Base-by-base conservation (phyloP, 2,113 vertebrate species). In the Strix aluco region DNA sequence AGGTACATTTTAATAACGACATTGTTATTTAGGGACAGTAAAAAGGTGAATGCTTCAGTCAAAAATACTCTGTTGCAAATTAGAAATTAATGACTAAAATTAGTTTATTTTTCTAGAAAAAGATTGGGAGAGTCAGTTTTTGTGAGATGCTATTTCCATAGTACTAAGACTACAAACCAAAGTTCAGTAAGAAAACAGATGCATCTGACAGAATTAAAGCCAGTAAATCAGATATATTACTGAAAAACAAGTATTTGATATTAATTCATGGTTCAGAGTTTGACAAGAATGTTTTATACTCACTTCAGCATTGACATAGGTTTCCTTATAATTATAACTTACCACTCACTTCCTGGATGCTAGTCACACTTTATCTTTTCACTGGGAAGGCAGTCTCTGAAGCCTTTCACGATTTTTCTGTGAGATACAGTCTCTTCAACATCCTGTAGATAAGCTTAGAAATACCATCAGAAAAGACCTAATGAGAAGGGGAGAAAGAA, bases 291-390 rank as follows among this genome's bases (percentile, higher is more conserved):
- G 18, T 67, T 86, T 90, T 59, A 58, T 23, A 36, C 4, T 38
- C 23, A 36, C 8, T 38, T 69, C 40, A 62, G 12, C 26, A 46
- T 8, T 80, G 46, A 73, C 46, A n/a, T 7, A 81, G 16, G 47
- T 92, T 55, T 85, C n/a, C 58, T 83, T 25, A 49, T 47, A 86
- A 90, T 82, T 25, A 49, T 47, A 86, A 90, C 75, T 71, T 83
- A 96, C 92, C 61, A 51, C 57, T 94, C 47, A 73, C 54, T 95
- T 93, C 82, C 62, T 71, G 62, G 18, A 83, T 75, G 13, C 44
- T 71, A 72, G 49, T 46, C 14, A 72, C 36, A 25, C 18, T 73
- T 40, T 63, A 86, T 40, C 49, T 42, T 89, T 54, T 82, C 59
- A 57, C 29, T 46, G 26, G 46, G 58, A 90, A 87, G 67, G 44